Evolutionary conservation across 2,113 vertebrate genomes (phyloP), one percentile per base, ranked within the genome.

Genomic region (Dinomys branickii): DNA sequence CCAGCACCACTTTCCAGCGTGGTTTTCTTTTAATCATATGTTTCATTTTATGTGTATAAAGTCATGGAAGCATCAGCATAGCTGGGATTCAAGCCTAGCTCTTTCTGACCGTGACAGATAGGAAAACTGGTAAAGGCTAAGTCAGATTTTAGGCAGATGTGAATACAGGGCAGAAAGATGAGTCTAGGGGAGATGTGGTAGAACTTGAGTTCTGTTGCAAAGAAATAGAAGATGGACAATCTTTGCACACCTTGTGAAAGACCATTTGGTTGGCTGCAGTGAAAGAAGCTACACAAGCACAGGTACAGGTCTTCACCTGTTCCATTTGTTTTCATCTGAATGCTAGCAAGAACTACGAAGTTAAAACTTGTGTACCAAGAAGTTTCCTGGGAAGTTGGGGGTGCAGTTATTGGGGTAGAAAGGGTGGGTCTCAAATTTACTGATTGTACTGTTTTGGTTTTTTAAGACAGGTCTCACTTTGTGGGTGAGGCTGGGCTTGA

Each of bases 1-100:
- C 47, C 28, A 85, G 9, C n/a, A 26, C 26, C 52, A 24, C 9
- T 20, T 94, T 91, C 75, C 8, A 14, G 67, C 17, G 26, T 75
- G 75, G 5, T 77, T 30, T 77, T 50, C 73, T 84, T 95, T 90
- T 87, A 65, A 80, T 63, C 7, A 10, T 81, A 28, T 20, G 0
- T 30, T 92, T 83, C 90, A 20, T 91, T 94, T 88, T 89, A 41
- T 95, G 50, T 14, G 22, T 67, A 2, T 78, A 83, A 96, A 91
- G 41, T 94, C 47, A 84, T 96, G 38, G 93, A 94, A 82, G 38
- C 24, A 59, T 77, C 14, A 80, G 0, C 22, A 56, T 67, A 92
- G 52, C 7, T 82, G 52, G 30, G 20, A 73, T 77, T 92, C 83
- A 96, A 38, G 41, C 58, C 26, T 12, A 71, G n/a, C 58, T 90